Percentiles rank a stretch among this genome's conserved stretches.
Conservation (phyloP, 2,113 vertebrate genomes). For the Oplegnathus fasciatus region DNA sequence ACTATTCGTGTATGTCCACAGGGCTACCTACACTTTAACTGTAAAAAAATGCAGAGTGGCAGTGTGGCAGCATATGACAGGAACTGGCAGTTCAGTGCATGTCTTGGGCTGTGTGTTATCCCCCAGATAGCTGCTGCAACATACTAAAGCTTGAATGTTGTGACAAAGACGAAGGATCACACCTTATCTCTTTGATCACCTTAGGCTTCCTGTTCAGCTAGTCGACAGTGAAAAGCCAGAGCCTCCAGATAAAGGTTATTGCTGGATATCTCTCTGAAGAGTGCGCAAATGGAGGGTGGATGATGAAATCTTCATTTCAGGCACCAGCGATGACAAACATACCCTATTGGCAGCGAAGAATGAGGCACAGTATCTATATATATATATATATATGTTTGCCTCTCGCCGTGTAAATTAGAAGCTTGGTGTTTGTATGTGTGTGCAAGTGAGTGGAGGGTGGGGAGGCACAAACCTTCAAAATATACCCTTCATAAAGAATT, state of each 20-base stretch:
- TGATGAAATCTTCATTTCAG: background rate
- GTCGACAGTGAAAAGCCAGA: background rate
- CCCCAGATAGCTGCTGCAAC: background rate
- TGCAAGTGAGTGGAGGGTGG: too few relatives aligned
- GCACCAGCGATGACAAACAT: background rate
- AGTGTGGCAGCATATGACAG: background rate
- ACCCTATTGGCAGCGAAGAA: background rate
- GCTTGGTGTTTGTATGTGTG: background rate
- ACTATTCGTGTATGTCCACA: background rate
- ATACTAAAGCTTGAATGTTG: background rate
- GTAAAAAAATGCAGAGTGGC: background rate
- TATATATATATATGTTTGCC: background rate
- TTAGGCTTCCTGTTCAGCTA: conserved; percentile 6
- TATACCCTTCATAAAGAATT: background rate
- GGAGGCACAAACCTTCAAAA: background rate
- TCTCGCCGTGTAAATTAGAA: background rate
- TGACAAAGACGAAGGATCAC: background rate
- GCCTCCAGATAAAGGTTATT: background rate
- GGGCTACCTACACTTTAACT: background rate
- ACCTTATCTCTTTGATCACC: conserved; percentile 4
- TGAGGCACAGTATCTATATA: background rate
- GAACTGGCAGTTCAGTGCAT: background rate
- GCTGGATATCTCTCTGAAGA: background rate
- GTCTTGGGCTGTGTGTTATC: background rate
- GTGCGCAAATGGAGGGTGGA: background rate